A percentile compares a stretch with the other conserved stretches of the same genome.
Evolutionary conservation across 2,797 vertebrate genomes (phyloP).

Genomic region (Remorina albescens): DNA sequence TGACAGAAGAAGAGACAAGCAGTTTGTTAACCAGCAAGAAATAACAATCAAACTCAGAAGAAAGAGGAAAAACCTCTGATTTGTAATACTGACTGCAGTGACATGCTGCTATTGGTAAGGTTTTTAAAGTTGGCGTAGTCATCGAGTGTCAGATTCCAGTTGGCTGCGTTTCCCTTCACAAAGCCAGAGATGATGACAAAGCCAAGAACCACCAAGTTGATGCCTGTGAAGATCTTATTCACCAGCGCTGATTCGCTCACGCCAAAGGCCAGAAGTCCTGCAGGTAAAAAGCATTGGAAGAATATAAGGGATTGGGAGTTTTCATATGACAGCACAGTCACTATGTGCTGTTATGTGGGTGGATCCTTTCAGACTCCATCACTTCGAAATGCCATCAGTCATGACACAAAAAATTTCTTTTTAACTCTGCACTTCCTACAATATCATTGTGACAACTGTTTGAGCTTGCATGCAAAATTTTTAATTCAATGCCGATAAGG

Average conservation of each 20-base stretch:
- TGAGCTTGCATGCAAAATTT: conserved; percentile 24
- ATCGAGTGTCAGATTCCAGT: conserved; percentile 88
- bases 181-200: conserved; percentile 94
- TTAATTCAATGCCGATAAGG: not conserved
- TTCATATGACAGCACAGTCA: no score
- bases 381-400: conserved; percentile 44
- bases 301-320: no score
- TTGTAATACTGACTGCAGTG: conserved; percentile 39
- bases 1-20: conserved; percentile 2
- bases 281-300: not conserved
- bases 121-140: conserved; percentile 68
- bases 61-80: not conserved
- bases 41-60: not conserved
- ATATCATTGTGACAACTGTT: conserved; percentile 52
- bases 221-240: conserved; percentile 95
- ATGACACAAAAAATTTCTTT: conserved; percentile 41
- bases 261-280: conserved; percentile 92
- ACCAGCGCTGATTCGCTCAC: conserved; percentile 95
- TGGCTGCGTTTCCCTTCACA: conserved; percentile 89
- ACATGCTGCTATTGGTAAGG: conserved; percentile 18
- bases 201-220: conserved; percentile 93
- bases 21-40: not conserved
- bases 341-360: conserved; percentile 59
- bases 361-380: conserved; percentile 48
- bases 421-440: conserved; percentile 39